Base-by-base conservation (phyloP, 2,797 vertebrate genomes). In the Cyprinodon diabolis region DNA sequence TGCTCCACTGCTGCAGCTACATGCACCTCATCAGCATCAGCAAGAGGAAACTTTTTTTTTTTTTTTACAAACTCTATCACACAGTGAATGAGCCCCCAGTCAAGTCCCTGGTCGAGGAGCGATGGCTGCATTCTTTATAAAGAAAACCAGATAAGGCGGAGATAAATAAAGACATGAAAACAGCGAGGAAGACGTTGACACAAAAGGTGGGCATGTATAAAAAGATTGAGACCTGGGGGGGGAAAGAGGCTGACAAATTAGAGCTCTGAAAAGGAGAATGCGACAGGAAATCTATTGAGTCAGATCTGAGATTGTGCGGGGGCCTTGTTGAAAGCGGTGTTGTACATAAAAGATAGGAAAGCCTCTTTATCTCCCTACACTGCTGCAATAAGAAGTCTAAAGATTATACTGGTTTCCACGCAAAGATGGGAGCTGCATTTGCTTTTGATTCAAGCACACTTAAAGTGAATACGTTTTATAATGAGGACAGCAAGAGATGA, bases 251-350 rank as follows among this genome's bases (percentile, higher is more conserved):
- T 71, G 86, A 90, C 86, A 89, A 90, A 91, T 88, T 89, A 84
- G 85, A 86, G 80, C 57, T 54, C 75, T 12, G n/a, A 76, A 81
- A 84, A 84, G 73, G 60, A 86, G 77, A 86, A 75, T 63, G 68
- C 12, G 79, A 89, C 79, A 85, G 83, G 74, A 89, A 90, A 92
- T 92, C 90, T 73, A 88, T 91, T 81, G 78, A 78, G 71, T 72
- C 52, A n/a, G 69, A 81, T 80, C 76, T 69, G 78, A 84, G 69
- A 80, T 66, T 76, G 85, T 79, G 83, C 80, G 83, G 76, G 85
- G 86, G 81, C 58, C 75, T 72, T 73, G 87, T 87, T 87, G 88
- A 86, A 86, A 73, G 81, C 45, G 0, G 66, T 51, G 63, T 76
- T 66, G 85, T 81, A 88, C 82, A 90, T 85, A 81, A 88, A 90